Evolutionary conservation across 92 coral and sea anemone genomes (phyloP), one percentile per base, ranked within the genome.

Genomic region (Phenganax marumi): DNA sequence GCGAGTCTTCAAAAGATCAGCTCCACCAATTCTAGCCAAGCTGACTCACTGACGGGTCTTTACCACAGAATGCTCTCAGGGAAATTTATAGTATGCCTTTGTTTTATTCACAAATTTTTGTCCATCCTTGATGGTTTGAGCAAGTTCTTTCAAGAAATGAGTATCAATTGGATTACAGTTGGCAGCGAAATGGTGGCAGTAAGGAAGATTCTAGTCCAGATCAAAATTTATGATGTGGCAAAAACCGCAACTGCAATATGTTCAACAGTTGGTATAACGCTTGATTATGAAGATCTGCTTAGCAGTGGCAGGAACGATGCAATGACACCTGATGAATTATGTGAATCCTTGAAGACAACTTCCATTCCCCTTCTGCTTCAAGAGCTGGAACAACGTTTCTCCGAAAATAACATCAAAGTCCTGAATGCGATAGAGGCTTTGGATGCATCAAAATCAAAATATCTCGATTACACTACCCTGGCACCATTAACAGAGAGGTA

Each of bases 341-440:
- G 76, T 70, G 76, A 70, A 70, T 7, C 23, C 52, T 46, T 50
- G 46, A 64, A 64, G 47, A 8, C 70, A 16, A 6, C 76, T 9
- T 9, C 76, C 47, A 52, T 70, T 48, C 76, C 52, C 12, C 8
- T 70, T 10, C 76, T 70, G 21, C 76, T 70, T 6, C 22, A 70
- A 43, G 76, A 70, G 39, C 26, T 70, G 76, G 76, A 70, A 70
- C 52, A 53, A 47, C 76, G 76, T 70, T 70, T 70, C 53, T 70
- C 76, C 10, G 39, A 21, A 9, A 21, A 17, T 18, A 70, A 70
- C 19, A 12, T 21, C 8, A 21, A 47, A 3, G 47, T 70, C 18
- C 18, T 47, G 76, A 21, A 19, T 13, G 76, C 52, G 7, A 14
- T 17, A 11, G 76, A 70, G 8, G 76, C 76, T 47, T 47, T 70